Evolutionary conservation across 2,888 invertebrate species (phyloP).

Genomic region (Caenorhabditis imperialis): DNA sequence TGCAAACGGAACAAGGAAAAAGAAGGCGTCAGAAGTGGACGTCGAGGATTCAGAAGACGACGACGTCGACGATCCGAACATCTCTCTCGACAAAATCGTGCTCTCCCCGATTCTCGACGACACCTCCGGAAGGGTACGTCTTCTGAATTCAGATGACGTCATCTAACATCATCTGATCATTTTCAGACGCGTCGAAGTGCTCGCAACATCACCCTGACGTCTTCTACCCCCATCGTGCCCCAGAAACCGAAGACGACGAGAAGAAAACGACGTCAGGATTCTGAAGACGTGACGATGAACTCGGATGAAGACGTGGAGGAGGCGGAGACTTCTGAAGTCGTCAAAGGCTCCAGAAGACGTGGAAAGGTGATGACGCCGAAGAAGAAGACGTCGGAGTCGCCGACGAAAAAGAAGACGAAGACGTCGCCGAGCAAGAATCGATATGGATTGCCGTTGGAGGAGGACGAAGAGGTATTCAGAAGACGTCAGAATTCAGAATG

Average conservation of each 20-base stretch:
- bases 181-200: conserved; percentile 32
- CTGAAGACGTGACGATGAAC: conserved; percentile 3
- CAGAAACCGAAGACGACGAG: conserved; percentile 15
- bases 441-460: conserved; percentile 22
- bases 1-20: conserved; percentile 9
- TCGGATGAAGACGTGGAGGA: conserved; percentile 7
- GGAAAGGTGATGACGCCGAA: too few species aligned
- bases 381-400: conserved; percentile 4
- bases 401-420: background rate
- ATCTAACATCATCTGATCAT: background rate
- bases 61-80: background rate
- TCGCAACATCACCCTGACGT: conserved; percentile 10
- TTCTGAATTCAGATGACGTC: too few species aligned
- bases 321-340: background rate
- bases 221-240: conserved; percentile 23
- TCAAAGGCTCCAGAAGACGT: background rate
- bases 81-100: conserved; percentile 21
- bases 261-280: conserved; percentile 6
- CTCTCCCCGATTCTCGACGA: conserved; percentile 28
- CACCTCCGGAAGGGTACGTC: conserved; percentile 18
- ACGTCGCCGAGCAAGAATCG: conserved; percentile 10
- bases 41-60: conserved; percentile 12
- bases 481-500: too few species aligned
- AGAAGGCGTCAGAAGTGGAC: too few species aligned
- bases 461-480: conserved; percentile 20